These are phyloP conservation scores for Lacerta agilis DNA, from an alignment of 2,797 vertebrate species.

Conservation along the genomic window DNA sequence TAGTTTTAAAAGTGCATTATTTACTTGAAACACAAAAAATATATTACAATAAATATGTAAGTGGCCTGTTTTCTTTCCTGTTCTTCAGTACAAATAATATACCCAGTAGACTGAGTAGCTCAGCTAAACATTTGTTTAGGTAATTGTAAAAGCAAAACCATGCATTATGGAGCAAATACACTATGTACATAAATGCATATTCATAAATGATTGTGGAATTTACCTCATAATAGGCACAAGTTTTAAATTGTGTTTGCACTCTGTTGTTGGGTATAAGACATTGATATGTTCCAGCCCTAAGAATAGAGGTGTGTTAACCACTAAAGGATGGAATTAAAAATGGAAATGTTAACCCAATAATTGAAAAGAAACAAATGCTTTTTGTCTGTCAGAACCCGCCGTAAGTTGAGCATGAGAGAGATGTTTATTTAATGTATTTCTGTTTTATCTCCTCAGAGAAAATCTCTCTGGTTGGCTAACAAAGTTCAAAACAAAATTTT, in stretches of 20 bases:
- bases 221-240: accelerated
- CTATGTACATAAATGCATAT: not conserved
- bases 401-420: not conserved
- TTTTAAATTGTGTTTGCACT: constrained; percentile 22
- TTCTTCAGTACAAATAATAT: constrained; percentile 22
- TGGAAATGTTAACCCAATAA: not conserved
- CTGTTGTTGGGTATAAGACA: not conserved
- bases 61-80: not conserved
- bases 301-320: not conserved
- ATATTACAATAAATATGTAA: constrained; percentile 19
- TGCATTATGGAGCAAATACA: not conserved
- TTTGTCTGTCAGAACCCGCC: not conserved
- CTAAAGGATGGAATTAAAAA: constrained; percentile 3
- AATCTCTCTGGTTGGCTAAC: not conserved
- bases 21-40: constrained; percentile 29
- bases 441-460: not conserved
- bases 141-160: not conserved
- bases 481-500: not conserved
- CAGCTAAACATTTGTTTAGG: not conserved
- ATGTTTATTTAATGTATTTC: not conserved
- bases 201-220: constrained; percentile 6
- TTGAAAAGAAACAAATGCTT: not conserved
- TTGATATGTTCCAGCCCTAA: not conserved
- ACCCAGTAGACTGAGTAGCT: not conserved
- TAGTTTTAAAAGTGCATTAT: constrained; percentile 10